Percentiles rank a stretch among this genome's conserved stretches.
phyloP scores from a whole-genome alignment of 2,888 invertebrate genomes.

The Camponotus fellah region DNA sequence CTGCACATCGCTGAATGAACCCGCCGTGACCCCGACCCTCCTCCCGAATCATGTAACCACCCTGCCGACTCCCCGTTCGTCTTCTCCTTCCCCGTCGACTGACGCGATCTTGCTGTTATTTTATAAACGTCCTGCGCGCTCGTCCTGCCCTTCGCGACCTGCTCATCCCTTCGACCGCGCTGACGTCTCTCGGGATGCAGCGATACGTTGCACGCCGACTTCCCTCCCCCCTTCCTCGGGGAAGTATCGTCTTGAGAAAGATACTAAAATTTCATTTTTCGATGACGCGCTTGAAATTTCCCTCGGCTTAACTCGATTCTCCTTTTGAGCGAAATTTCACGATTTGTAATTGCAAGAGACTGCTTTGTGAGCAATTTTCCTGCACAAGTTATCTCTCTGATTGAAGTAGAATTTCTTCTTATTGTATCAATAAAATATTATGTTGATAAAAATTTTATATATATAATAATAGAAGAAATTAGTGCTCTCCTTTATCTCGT shows the following conservation, averaged over 20 bases:
- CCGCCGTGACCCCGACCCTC: constrained; percentile 73
- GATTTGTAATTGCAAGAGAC: background rate
- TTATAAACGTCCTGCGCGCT: constrained; percentile 19
- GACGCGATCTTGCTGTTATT: constrained; percentile 25
- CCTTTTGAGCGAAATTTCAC: background rate
- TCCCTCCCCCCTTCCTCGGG: background rate
- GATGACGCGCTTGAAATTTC: background rate
- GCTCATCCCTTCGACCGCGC: background rate
- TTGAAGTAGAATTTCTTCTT: background rate
- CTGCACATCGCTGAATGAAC: constrained; percentile 81
- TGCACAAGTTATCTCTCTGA: background rate
- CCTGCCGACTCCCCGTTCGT: constrained; percentile 38
- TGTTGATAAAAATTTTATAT: background rate
- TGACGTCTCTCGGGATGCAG: background rate
- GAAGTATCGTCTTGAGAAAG: constrained; percentile 1
- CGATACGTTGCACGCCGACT: background rate
- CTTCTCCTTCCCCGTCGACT: constrained; percentile 2
- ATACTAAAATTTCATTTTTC: background rate
- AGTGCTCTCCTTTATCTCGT: background rate
- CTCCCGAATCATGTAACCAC: constrained; percentile 67
- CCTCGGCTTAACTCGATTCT: background rate
- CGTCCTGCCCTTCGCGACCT: background rate
- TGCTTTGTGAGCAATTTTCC: background rate
- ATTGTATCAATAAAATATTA: background rate
- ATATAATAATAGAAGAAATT: background rate